Conservation (phyloP, 2,888 invertebrate genomes). For the Eumerus sabulonum region DNA sequence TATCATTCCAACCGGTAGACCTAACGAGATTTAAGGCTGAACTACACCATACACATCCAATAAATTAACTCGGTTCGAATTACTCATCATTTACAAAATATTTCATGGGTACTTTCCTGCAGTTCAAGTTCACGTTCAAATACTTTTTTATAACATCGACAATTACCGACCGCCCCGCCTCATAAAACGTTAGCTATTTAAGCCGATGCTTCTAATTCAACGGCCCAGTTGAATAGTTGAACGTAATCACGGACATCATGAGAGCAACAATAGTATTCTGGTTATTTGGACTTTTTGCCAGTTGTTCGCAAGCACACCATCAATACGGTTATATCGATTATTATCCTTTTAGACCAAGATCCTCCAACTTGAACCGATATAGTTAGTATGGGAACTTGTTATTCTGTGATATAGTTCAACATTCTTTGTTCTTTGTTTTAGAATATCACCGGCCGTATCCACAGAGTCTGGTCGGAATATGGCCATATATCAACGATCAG, state of each 20-base stretch:
- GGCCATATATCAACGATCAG: constrained; percentile 74
- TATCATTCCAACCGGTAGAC: too few species aligned
- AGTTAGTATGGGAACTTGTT: constrained; percentile 10
- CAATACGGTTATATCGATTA: constrained; percentile 57
- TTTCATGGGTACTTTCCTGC: constrained; percentile 25
- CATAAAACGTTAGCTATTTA: constrained; percentile 35
- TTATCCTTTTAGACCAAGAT: constrained; percentile 72
- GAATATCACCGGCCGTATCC: constrained; percentile 61
- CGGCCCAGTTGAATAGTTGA: constrained; percentile 36
- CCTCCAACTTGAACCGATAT: constrained; percentile 71
- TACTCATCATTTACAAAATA: constrained; percentile 30
- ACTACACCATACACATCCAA: constrained; percentile 4
- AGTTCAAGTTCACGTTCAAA: constrained; percentile 46
- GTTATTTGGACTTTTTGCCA: constrained; percentile 7
- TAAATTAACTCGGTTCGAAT: constrained; percentile 37
- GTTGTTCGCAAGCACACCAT: constrained; percentile 7
- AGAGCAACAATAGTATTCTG: constrained; percentile 18
- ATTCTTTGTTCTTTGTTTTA: background rate
- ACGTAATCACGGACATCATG: constrained; percentile 20
- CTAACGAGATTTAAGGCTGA: constrained; percentile 4
- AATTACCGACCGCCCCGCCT: too few species aligned
- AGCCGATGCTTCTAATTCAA: background rate
- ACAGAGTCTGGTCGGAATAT: constrained; percentile 70
- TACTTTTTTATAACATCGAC: constrained; percentile 10
- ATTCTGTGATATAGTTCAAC: background rate